Evolutionary conservation across 2,113 vertebrate species (phyloP).

Genomic region (Lagopus muta): DNA sequence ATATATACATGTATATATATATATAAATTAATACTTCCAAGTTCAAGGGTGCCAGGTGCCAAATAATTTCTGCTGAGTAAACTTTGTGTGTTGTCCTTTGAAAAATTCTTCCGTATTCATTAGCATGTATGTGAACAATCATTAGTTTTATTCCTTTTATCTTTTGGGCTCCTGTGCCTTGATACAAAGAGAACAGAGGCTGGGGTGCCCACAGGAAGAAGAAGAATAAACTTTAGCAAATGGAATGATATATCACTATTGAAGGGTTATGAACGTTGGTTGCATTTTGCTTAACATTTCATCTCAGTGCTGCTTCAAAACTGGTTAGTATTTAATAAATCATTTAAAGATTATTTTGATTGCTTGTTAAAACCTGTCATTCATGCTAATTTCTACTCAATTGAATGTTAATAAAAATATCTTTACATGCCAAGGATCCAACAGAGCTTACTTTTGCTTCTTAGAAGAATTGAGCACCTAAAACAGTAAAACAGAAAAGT

Average conservation of each 20-base stretch:
- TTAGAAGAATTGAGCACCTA: neutral
- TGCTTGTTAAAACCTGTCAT: neutral
- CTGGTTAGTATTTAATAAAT: neutral
- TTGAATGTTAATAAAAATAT: neutral
- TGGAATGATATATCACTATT: fast-evolving
- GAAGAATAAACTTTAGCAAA: neutral
- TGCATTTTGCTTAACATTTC: neutral
- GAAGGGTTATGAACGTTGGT: neutral
- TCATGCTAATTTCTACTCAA: neutral
- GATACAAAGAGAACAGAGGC: neutral
- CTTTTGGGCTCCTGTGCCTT: neutral
- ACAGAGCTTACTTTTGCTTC: neutral
- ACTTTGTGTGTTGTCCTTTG: neutral
- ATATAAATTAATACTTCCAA: neutral
- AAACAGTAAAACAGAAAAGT: neutral
- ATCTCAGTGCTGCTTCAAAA: neutral
- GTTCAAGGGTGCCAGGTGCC: neutral
- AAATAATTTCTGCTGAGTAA: neutral
- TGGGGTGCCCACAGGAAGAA: neutral
- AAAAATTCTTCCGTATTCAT: neutral
- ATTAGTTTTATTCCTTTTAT: neutral
- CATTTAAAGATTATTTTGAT: neutral
- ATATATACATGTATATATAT: neutral
- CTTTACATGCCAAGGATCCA: neutral
- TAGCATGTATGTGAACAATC: neutral